Evolutionary conservation across 2,797 vertebrate genomes (phyloP).

Genomic region (Lycodopsis pacificus): DNA sequence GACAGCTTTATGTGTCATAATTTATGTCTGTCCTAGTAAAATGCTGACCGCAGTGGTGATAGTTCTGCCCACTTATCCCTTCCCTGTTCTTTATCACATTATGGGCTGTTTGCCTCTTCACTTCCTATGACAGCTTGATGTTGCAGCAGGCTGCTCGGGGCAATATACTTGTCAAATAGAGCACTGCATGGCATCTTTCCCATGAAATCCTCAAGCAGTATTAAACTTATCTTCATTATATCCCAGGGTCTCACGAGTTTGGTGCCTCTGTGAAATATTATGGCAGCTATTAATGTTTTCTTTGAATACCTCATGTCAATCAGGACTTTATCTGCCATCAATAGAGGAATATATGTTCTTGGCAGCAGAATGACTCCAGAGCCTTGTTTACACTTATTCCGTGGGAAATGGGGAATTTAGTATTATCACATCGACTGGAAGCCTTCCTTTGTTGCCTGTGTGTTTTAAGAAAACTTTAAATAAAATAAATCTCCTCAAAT

Average conservation of each 20-base stretch:
- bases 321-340: conserved; percentile 39
- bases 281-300: conserved; percentile 38
- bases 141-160: conserved; percentile 27
- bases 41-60: conserved; percentile 31
- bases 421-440: background rate
- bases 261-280: conserved; percentile 44
- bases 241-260: conserved; percentile 40
- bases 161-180: conserved; percentile 65
- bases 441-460: background rate
- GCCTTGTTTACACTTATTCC: conserved; percentile 34
- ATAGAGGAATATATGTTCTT: conserved; percentile 20
- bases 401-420: conserved; percentile 62
- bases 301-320: conserved; percentile 57
- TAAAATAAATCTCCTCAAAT: background rate
- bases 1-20: conserved; percentile 58
- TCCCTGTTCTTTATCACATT: conserved; percentile 59
- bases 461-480: background rate
- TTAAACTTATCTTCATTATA: conserved; percentile 47
- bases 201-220: conserved; percentile 48
- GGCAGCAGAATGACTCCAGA: conserved; percentile 6
- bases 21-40: conserved; percentile 58
- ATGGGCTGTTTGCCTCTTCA: conserved; percentile 43
- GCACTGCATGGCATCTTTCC: conserved; percentile 48
- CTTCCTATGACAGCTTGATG: conserved; percentile 67
- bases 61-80: conserved; percentile 21